A percentile compares a stretch with the other conserved stretches of the same genome.
phyloP scores from a whole-genome alignment of 1,140 invertebrate genomes.

The Achroia grisella region DNA sequence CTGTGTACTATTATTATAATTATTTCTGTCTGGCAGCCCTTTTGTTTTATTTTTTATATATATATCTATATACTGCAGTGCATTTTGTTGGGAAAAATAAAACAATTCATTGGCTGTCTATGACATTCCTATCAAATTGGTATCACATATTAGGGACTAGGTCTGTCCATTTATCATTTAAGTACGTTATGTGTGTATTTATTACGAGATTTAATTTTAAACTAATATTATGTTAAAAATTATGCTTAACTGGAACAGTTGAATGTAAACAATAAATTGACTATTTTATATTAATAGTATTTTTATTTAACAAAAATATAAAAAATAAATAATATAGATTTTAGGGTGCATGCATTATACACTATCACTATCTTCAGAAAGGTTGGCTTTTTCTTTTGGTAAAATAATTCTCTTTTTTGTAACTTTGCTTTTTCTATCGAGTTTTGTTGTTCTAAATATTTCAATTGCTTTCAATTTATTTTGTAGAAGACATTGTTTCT shows the following conservation, averaged over 20 bases:
- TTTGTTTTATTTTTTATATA: no score
- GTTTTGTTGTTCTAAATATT: conserved; percentile 80
- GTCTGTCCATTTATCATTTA: not conserved
- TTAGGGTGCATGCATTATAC: conserved; percentile 30
- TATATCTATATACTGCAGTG: no score
- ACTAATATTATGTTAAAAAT: conserved; percentile 16
- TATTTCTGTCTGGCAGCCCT: no score
- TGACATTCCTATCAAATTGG: no score
- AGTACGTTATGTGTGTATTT: conserved; percentile 4
- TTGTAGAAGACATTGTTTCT: conserved; percentile 76
- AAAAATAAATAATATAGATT: conserved; percentile 10
- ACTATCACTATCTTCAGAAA: conserved; percentile 80
- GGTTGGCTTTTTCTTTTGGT: conserved; percentile 76
- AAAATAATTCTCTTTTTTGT: conserved; percentile 57
- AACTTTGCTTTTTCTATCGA: conserved; percentile 72
- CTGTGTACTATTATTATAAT: no score
- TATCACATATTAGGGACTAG: no score
- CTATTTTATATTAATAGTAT: conserved; percentile 53
- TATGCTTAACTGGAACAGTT: conserved; percentile 23
- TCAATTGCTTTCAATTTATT: conserved; percentile 86
- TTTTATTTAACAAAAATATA: conserved; percentile 16
- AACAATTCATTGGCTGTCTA: no score
- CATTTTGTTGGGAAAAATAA: no score
- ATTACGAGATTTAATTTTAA: conserved; percentile 10
- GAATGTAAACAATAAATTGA: conserved; percentile 61